phyloP scores from a whole-genome alignment of 2,113 vertebrate species.

The Bothrops jararaca region DNA sequence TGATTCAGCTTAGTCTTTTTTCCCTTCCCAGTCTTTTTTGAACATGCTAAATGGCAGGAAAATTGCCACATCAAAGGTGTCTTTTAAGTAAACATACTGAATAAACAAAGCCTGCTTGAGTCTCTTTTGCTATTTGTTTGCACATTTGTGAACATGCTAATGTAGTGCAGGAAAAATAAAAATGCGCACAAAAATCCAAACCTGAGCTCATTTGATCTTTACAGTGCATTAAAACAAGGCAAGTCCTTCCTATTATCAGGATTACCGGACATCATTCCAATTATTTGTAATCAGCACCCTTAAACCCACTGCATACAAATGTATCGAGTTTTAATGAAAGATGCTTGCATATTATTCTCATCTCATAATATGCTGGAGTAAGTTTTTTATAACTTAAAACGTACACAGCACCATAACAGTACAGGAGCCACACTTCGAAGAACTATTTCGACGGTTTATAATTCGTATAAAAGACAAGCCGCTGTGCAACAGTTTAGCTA shows the following conservation, averaged over 20 bases:
- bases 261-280: neutral
- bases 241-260: neutral
- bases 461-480: neutral
- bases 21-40: neutral
- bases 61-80: neutral
- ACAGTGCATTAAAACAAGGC: neutral
- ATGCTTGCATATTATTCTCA: neutral
- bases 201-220: neutral
- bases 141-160: neutral
- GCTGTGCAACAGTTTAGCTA: neutral
- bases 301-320: neutral
- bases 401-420: neutral
- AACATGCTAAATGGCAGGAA: neutral
- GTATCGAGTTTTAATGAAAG: neutral
- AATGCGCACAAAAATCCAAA: no score
- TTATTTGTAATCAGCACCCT: neutral
- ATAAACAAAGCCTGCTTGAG: neutral
- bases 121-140: neutral
- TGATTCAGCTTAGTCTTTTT: neutral
- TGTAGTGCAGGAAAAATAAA: neutral
- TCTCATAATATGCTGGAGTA: neutral
- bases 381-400: rapidly evolving
- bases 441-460: neutral
- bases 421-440: neutral
- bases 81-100: neutral